Percentiles rank a stretch among this genome's conserved stretches.
These are phyloP conservation scores for Drosophila kikkawai DNA, from an alignment of 1,140 invertebrate species.

Conservation along the genomic window DNA sequence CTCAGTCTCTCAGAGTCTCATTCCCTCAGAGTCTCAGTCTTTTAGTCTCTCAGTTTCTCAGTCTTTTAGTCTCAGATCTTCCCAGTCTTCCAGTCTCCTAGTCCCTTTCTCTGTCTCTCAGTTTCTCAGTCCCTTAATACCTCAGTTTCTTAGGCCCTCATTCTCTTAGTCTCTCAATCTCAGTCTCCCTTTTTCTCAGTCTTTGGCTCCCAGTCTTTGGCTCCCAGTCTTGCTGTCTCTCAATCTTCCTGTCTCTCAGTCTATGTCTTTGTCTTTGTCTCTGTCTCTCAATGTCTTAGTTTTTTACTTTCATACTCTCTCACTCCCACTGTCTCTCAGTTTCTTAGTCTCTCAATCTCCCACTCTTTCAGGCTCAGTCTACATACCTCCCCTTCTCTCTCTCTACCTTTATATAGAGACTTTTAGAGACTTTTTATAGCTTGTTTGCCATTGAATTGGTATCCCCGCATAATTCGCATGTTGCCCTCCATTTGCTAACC, in stretches of 20 bases:
- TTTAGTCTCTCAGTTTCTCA: too few species aligned
- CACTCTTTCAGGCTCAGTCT: neutral
- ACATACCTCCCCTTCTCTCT: neutral
- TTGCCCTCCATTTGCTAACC: slow-evolving; percentile 35
- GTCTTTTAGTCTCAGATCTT: too few species aligned
- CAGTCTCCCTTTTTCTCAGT: neutral
- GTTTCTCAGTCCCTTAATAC: neutral
- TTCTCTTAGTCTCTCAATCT: neutral
- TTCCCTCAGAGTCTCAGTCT: neutral
- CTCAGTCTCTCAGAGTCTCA: neutral
- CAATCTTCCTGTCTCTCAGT: neutral
- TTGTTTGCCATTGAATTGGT: slow-evolving; percentile 34
- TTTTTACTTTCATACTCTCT: too few species aligned
- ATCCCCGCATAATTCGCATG: slow-evolving; percentile 59
- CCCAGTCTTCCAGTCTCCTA: too few species aligned
- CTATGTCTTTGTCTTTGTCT: too few species aligned
- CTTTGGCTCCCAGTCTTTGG: neutral
- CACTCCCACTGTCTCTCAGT: neutral
- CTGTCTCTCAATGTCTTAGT: too few species aligned
- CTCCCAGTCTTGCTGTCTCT: neutral
- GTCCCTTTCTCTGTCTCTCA: neutral
- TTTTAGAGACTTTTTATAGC: slow-evolving; percentile 2
- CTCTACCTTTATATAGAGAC: neutral
- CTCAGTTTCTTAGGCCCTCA: neutral
- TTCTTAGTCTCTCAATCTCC: neutral